Conservation (phyloP, 1,140 invertebrate species). For the Camponotus pennsylvanicus region DNA sequence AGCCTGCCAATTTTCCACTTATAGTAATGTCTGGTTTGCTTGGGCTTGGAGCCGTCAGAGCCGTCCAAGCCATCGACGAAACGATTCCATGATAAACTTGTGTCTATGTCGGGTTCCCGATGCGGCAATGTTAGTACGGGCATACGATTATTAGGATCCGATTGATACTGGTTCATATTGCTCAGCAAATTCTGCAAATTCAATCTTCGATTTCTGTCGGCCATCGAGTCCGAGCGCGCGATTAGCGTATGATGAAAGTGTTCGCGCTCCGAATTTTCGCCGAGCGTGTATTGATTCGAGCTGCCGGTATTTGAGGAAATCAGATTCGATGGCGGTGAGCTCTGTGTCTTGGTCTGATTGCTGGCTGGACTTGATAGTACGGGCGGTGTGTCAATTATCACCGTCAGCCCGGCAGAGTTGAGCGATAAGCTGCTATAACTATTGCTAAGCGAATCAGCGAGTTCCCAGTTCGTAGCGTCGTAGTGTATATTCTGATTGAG, state of each 20-base stretch:
- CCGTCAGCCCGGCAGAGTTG: slow-evolving; percentile 87
- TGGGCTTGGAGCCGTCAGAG: slow-evolving; percentile 73
- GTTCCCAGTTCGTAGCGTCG: slow-evolving; percentile 80
- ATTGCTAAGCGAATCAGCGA: slow-evolving; percentile 85
- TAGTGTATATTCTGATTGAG: slow-evolving; percentile 77
- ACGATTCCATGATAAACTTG: slow-evolving; percentile 81
- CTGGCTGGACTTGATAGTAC: slow-evolving; percentile 81
- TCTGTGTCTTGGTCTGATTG: slow-evolving; percentile 80
- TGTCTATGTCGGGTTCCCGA: slow-evolving; percentile 77
- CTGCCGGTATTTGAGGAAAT: slow-evolving; percentile 73
- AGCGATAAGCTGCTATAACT: slow-evolving; percentile 87
- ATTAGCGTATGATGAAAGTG: slow-evolving; percentile 67
- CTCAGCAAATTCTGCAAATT: slow-evolving; percentile 77
- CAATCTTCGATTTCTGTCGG: slow-evolving; percentile 74
- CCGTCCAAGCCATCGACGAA: slow-evolving; percentile 81
- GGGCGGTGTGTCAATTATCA: slow-evolving; percentile 88
- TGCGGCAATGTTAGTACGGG: slow-evolving; percentile 77
- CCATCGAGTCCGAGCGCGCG: slow-evolving; percentile 69
- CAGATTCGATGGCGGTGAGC: slow-evolving; percentile 75
- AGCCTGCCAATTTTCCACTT: slow-evolving; percentile 93
- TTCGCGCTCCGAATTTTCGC: slow-evolving; percentile 71
- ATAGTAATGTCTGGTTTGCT: slow-evolving; percentile 93
- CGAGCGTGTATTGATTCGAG: slow-evolving; percentile 70
- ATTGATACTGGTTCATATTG: slow-evolving; percentile 70
- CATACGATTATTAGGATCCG: slow-evolving; percentile 74